Base-by-base conservation (phyloP, 64 coral and sea anemone species). In the Montipora cactus region DNA sequence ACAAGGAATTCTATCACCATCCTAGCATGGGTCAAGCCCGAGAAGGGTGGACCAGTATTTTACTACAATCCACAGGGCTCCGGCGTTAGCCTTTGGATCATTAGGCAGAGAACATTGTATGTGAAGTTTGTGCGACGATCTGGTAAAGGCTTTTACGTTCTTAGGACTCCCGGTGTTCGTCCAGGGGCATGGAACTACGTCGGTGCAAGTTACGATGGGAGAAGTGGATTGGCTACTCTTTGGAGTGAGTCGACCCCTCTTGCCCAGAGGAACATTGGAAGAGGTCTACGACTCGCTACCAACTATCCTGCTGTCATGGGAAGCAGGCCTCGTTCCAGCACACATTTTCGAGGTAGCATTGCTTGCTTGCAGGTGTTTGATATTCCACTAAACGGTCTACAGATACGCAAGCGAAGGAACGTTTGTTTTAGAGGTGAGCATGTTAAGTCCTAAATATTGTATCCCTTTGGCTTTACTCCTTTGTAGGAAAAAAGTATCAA, bases 301-400 rank as follows among this genome's bases (percentile, higher is more conserved):
- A 67, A 89, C 71, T 67, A 92, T 28, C 87, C 89, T 5, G 83
- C 93, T 0, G 48, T 81, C 1, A 81, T 95, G 85, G 96, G 96
- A 75, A 98, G 76, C 49, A 93, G 52, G 55, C 48, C 84, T 59
- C 70, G 70, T 12, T 73, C 77, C 5, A 20, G 69, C 4, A 80
- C 66, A 75, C 44, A 68, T 72, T 95, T 95, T 67, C 48, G 68
- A 13, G 96, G 96, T 77, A 89, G 89, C 5, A 89, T 98, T 44
- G 80, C 92, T 66, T 98, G 93, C 88, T 72, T 98, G 44, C 96
- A 98, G 9, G 84, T 98, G 47, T 98, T 89, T 64, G 93, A 95
- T 52, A 75, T 89, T 44, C 93, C 96, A 3, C 81, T 98, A 15
- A 80, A 70, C 66, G 71, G 93, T 25, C 51, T 20, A 13, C 83